These are phyloP conservation scores for Heliconius nattereri DNA, from an alignment of 1,140 invertebrate species.

Conservation along the genomic window DNA sequence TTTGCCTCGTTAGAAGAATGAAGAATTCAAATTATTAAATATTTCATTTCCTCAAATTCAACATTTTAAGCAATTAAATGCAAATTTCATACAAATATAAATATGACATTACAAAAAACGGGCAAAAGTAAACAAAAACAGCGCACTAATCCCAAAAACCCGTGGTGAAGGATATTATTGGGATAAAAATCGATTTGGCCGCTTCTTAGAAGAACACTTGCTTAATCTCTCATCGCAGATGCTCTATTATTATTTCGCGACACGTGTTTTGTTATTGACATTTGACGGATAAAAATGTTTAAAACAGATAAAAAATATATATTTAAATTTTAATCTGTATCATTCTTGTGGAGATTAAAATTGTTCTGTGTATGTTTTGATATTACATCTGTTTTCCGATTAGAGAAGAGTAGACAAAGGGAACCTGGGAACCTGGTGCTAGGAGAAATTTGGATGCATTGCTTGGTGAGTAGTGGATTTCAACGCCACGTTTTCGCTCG, in stretches of 20 bases:
- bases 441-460: no score
- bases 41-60: neutral
- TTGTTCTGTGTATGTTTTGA: neutral
- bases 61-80: neutral
- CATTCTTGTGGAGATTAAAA: neutral
- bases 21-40: neutral
- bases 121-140: slow-evolving; percentile 43
- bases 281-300: slow-evolving; percentile 26
- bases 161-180: slow-evolving; percentile 52
- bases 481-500: no score
- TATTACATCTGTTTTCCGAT: no score
- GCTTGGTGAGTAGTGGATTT: no score
- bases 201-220: slow-evolving; percentile 74
- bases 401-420: no score
- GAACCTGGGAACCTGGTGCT: no score
- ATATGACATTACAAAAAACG: neutral
- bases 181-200: slow-evolving; percentile 63
- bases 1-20: no score
- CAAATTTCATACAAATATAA: neutral
- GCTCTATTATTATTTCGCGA: slow-evolving; percentile 67
- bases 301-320: neutral
- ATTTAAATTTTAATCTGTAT: neutral
- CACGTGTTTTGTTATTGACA: slow-evolving; percentile 61
- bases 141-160: slow-evolving; percentile 60
- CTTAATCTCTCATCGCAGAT: slow-evolving; percentile 70